A percentile compares a stretch with the other conserved stretches of the same genome.
phyloP scores from a whole-genome alignment of 2,797 vertebrate species.

The Micrastur ruficollis region DNA sequence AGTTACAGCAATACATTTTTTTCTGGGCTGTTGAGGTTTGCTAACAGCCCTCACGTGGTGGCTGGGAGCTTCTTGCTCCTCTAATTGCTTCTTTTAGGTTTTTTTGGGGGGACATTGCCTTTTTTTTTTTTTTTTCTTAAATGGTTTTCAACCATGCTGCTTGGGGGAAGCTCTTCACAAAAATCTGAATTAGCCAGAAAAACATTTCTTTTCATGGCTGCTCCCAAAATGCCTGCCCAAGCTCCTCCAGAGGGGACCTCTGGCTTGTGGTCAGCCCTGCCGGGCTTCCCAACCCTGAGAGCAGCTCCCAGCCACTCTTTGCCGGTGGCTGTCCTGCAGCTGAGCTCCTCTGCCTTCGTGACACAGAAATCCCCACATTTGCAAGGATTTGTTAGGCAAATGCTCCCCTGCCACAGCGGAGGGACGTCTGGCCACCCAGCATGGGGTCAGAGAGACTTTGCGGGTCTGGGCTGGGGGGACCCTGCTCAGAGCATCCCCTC shows the following conservation, averaged over 20 bases:
- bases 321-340: neutral
- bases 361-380: neutral
- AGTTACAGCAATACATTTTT: neutral
- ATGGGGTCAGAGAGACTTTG: accelerated
- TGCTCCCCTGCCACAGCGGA: neutral
- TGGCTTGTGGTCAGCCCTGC: neutral
- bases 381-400: constrained; percentile 53
- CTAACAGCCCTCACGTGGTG: neutral
- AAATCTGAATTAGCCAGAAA: neutral
- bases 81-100: neutral
- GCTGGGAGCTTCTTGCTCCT: neutral
- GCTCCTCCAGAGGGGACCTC: neutral
- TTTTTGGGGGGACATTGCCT: too few relatives aligned
- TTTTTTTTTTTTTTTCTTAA: neutral
- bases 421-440: neutral
- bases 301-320: neutral
- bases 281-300: accelerated
- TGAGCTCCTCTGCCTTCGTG: neutral
- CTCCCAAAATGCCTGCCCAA: neutral
- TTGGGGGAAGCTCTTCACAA: neutral
- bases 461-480: neutral
- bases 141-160: neutral
- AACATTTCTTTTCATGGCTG: neutral
- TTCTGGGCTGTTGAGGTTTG: neutral
- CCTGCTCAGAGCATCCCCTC: neutral